A percentile compares a stretch with the other conserved stretches of the same genome.
phyloP scores from a whole-genome alignment of 2,113 vertebrate genomes.

The Leucopsar rothschildi region DNA sequence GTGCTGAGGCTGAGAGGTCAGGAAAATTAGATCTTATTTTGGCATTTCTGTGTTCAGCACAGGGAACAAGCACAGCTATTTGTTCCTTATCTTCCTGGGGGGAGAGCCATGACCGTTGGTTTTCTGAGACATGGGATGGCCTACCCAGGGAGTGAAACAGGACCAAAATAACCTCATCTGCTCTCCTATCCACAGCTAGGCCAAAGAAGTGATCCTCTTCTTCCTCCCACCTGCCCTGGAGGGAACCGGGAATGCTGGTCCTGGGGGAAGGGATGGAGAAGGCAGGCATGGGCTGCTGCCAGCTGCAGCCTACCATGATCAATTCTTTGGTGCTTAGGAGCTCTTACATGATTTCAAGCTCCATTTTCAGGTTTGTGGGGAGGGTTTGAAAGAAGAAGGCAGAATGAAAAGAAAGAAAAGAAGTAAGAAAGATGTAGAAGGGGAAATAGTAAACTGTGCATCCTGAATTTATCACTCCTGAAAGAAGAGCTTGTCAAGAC shows the following conservation, averaged over 20 bases:
- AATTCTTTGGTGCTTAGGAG: neutral
- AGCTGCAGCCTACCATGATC: neutral
- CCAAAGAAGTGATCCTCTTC: neutral
- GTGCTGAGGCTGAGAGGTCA: neutral
- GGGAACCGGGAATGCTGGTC: neutral
- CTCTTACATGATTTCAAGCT: neutral
- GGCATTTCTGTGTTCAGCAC: neutral
- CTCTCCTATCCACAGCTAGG: neutral
- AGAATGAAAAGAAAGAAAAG: neutral
- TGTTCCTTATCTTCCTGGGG: neutral
- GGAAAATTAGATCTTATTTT: neutral
- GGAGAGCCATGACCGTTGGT: neutral
- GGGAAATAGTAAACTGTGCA: neutral
- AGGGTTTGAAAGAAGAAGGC: neutral
- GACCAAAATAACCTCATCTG: neutral
- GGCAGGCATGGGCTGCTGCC: neutral
- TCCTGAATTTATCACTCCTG: conserved; percentile 63
- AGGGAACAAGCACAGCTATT: neutral
- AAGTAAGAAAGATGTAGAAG: conserved; percentile 26
- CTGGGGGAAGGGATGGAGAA: neutral
- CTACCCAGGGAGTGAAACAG: neutral
- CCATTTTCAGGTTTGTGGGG: neutral
- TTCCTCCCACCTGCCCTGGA: neutral
- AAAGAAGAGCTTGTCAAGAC: conserved; percentile 58
- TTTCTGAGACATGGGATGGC: neutral